Conservation (phyloP, 2,113 vertebrate genomes). For the Erinaceus europaeus region DNA sequence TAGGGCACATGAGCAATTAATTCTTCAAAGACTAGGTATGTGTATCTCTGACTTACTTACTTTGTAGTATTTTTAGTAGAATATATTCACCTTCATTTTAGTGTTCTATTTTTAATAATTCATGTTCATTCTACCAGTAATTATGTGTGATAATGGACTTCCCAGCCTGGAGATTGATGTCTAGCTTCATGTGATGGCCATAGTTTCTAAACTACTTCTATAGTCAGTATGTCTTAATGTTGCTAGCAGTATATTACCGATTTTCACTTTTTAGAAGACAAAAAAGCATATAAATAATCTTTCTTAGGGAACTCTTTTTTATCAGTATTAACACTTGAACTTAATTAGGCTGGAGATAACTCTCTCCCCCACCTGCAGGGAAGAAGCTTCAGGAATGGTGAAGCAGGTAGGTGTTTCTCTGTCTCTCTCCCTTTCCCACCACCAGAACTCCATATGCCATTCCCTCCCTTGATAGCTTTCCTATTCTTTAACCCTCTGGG, state of each 20-base stretch:
- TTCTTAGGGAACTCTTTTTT: no score
- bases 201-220: background rate
- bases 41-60: background rate
- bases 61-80: background rate
- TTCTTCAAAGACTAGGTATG: background rate
- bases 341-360: no score
- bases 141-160: slow-evolving; percentile 9
- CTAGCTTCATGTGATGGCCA: background rate
- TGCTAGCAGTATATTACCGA: background rate
- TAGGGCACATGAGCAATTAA: background rate
- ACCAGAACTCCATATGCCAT: no score
- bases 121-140: background rate
- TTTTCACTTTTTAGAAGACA: background rate
- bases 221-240: background rate
- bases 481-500: no score
- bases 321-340: no score
- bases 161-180: background rate
- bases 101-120: background rate
- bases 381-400: no score
- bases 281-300: no score
- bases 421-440: no score
- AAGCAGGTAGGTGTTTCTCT: no score
- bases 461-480: no score
- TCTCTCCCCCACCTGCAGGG: no score
- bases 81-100: background rate